phyloP scores from a whole-genome alignment of 2,113 vertebrate species.

The Ornithorhynchus anatinus region DNA sequence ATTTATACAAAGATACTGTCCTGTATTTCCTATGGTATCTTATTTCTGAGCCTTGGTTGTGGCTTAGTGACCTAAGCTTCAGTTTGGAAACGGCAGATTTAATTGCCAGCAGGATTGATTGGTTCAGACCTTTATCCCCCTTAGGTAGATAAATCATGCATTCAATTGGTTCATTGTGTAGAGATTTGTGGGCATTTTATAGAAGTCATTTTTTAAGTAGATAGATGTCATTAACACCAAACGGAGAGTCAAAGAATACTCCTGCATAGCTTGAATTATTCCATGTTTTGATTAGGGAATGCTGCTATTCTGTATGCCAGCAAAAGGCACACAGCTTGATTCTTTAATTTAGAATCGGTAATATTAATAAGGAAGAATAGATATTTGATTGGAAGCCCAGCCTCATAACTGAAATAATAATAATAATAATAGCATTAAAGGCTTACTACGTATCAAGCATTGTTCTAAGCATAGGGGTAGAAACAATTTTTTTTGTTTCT shows the following conservation, averaged over 20 bases:
- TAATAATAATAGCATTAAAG: not conserved
- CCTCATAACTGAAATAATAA: conserved; percentile 23
- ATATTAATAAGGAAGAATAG: too few species aligned
- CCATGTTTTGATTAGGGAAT: conserved; percentile 42
- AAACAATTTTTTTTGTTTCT: too few species aligned
- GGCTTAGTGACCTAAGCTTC: conserved; percentile 30
- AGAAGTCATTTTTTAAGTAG: conserved; percentile 50
- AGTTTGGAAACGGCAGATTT: conserved; percentile 31
- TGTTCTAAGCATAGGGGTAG: too few species aligned
- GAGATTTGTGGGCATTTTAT: conserved; percentile 53
- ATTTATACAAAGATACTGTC: too few species aligned
- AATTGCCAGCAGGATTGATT: conserved; percentile 35
- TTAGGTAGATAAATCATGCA: conserved; percentile 38
- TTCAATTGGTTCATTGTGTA: conserved; percentile 39
- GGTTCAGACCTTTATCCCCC: conserved; percentile 39
- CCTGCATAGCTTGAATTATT: conserved; percentile 46
- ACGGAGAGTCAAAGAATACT: conserved; percentile 48
- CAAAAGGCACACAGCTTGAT: too few species aligned
- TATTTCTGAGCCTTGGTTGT: conserved; percentile 4
- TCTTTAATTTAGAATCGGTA: too few species aligned
- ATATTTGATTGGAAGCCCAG: conserved; percentile 21
- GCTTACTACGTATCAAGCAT: too few species aligned
- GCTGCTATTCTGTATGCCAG: conserved; percentile 35
- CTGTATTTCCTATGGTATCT: conserved; percentile 6
- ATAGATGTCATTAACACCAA: conserved; percentile 50